A percentile compares a stretch with the other conserved stretches of the same genome.
Conservation (phyloP, 2,113 vertebrate species). For the Antigone vipio region DNA sequence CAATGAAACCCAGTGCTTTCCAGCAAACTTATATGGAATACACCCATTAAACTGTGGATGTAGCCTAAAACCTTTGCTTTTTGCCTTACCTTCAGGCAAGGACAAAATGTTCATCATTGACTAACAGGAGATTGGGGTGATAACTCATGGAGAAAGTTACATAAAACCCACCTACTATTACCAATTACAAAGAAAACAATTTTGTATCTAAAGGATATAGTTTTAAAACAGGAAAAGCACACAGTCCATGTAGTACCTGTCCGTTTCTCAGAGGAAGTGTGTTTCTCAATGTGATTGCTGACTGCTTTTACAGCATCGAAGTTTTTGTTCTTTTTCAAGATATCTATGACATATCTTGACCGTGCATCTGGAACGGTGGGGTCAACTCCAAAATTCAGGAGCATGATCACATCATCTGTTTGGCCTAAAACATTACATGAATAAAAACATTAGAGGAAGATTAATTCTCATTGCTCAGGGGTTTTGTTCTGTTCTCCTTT, state of each 20-base stretch:
- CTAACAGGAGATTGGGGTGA: background rate
- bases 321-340: conserved; percentile 79
- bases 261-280: background rate
- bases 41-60: background rate
- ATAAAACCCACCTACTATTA: background rate
- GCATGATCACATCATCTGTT: conserved; percentile 78
- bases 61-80: background rate
- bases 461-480: background rate
- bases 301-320: conserved; percentile 73
- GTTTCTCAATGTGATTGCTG: conserved; percentile 63
- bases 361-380: conserved; percentile 68
- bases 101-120: background rate
- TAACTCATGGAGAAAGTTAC: background rate
- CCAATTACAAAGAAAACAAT: background rate
- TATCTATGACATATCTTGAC: conserved; percentile 59
- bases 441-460: background rate
- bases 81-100: background rate
- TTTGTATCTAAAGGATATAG: background rate
- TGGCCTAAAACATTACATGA: conserved; percentile 63
- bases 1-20: background rate
- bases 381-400: conserved; percentile 73
- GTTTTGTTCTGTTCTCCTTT: background rate
- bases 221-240: background rate
- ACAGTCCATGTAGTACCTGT: conserved; percentile 61
- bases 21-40: background rate